Evolutionary conservation across 2,113 vertebrate genomes (phyloP).

Genomic region (Tauraco erythrolophus): DNA sequence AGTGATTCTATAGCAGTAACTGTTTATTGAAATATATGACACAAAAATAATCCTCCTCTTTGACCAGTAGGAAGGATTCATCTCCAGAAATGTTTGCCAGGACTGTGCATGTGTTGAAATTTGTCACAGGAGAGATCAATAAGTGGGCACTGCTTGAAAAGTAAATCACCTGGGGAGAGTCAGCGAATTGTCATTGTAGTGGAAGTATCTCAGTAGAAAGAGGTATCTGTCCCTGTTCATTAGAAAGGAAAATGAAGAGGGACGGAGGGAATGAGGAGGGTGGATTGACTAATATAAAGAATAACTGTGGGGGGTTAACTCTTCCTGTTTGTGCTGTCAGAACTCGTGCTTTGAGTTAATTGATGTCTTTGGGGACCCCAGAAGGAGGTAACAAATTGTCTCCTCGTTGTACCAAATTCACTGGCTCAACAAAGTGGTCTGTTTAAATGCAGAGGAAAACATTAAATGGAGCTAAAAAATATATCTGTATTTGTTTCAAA

Average conservation of each 20-base stretch:
- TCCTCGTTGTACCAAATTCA: constrained; percentile 51
- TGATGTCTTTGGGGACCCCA: constrained; percentile 72
- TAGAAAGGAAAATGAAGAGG: constrained; percentile 72
- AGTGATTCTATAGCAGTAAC: constrained; percentile 59
- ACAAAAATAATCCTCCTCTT: constrained; percentile 76
- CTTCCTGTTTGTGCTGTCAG: constrained; percentile 71
- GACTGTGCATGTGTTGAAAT: constrained; percentile 77
- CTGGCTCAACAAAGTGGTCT: constrained; percentile 20
- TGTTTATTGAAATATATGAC: constrained; percentile 69
- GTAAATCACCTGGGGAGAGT: constrained; percentile 80
- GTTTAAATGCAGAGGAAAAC: constrained; percentile 24
- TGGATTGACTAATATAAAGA: constrained; percentile 74
- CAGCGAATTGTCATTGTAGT: constrained; percentile 74
- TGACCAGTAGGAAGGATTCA: constrained; percentile 76
- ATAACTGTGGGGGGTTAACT: constrained; percentile 74
- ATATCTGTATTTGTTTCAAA: background rate
- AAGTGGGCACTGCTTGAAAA: constrained; percentile 81
- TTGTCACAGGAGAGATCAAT: constrained; percentile 80
- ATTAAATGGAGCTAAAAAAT: constrained; percentile 25
- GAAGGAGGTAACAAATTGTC: constrained; percentile 72
- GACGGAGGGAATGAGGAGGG: constrained; percentile 62
- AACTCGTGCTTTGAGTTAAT: constrained; percentile 72
- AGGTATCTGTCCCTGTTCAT: constrained; percentile 67
- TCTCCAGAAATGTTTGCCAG: constrained; percentile 76
- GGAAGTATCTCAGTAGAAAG: constrained; percentile 71